These are phyloP conservation scores for Clarias batrachus DNA, from an alignment of 2,113 vertebrate species.

Conservation along the genomic window DNA sequence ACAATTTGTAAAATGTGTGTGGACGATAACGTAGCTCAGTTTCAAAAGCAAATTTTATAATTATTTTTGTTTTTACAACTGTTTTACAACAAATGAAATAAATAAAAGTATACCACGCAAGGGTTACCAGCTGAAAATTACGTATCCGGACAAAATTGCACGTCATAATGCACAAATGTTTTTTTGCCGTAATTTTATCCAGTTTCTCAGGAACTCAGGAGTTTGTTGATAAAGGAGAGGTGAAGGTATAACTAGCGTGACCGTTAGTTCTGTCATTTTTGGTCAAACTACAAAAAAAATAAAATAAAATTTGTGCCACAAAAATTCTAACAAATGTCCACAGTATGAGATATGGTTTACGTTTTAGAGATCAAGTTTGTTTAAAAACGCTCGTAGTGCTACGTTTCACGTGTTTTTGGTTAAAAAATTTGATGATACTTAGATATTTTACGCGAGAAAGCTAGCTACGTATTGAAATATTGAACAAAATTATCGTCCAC, in stretches of 20 bases:
- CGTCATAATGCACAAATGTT: background rate
- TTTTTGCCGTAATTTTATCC: background rate
- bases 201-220: background rate
- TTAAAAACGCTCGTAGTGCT: background rate
- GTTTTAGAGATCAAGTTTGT: background rate
- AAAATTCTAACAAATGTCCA: background rate
- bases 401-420: too few relatives aligned
- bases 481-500: too few relatives aligned
- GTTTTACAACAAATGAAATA: too few relatives aligned
- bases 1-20: background rate
- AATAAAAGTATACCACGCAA: background rate
- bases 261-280: background rate
- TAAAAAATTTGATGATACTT: too few relatives aligned
- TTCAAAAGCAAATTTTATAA: background rate
- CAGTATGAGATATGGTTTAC: background rate
- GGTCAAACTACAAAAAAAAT: background rate
- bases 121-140: background rate
- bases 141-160: background rate
- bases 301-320: background rate
- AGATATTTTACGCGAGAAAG: too few relatives aligned
- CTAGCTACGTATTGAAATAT: too few relatives aligned
- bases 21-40: background rate
- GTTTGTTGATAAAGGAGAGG: background rate
- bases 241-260: background rate
- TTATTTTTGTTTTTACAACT: too few relatives aligned